Conservation (phyloP, 2,113 vertebrate species). For the Lepus americanus region DNA sequence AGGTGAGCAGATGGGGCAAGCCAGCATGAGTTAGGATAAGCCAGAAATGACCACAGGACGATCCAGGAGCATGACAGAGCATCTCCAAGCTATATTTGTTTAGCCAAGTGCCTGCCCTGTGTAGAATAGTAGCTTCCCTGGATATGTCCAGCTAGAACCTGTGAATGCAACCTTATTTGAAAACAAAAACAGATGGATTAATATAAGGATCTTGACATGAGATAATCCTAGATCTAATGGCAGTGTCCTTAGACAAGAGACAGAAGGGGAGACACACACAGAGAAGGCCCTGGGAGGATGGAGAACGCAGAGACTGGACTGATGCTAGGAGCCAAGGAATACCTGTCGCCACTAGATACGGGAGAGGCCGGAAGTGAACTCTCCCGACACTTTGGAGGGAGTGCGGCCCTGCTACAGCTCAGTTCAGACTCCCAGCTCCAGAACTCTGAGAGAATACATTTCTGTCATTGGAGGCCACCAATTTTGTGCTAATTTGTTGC, state of each 20-base stretch:
- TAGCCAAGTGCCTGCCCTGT: too few species aligned
- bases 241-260: background rate
- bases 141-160: background rate
- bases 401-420: rapidly evolving
- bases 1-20: background rate
- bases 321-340: background rate
- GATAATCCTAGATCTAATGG: background rate
- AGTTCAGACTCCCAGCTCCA: background rate
- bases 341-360: too few species aligned
- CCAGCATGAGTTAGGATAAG: background rate
- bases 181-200: background rate
- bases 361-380: background rate
- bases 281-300: background rate
- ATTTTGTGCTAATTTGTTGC: background rate
- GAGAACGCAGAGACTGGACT: background rate
- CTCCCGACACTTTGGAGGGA: background rate
- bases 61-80: background rate
- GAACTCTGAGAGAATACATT: background rate
- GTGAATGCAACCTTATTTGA: background rate
- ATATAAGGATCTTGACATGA: background rate
- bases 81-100: background rate
- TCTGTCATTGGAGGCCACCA: background rate
- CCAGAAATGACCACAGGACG: background rate
- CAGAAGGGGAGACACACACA: background rate
- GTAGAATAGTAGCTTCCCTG: background rate